Evolutionary conservation across 1,140 invertebrate genomes (phyloP).

Genomic region (Philopotamus ludificatus): DNA sequence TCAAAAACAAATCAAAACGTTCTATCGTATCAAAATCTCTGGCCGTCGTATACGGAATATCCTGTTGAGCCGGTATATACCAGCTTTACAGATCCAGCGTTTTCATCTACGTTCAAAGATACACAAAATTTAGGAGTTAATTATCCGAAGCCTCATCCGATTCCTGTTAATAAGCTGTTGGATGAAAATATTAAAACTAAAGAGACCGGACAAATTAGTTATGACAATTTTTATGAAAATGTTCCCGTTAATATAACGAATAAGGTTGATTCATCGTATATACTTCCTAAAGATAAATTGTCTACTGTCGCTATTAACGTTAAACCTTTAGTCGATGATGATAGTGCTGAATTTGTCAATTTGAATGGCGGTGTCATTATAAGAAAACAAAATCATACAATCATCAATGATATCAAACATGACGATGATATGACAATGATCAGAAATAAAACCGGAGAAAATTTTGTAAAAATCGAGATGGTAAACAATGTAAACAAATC

Average conservation of each 20-base stretch:
- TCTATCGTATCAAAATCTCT: constrained; percentile 14
- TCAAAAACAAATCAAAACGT: constrained; percentile 7
- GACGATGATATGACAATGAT: constrained; percentile 34
- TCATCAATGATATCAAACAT: constrained; percentile 18
- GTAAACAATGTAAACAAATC: constrained; percentile 42
- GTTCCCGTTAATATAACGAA: neutral
- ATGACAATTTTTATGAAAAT: constrained; percentile 16
- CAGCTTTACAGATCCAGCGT: constrained; percentile 64
- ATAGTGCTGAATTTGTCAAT: constrained; percentile 37
- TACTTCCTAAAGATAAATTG: constrained; percentile 53
- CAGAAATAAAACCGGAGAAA: constrained; percentile 28
- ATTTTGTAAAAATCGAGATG: constrained; percentile 43
- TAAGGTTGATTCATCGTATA: constrained; percentile 47
- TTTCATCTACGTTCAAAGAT: constrained; percentile 54
- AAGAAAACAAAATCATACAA: constrained; percentile 31
- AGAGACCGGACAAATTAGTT: constrained; percentile 15
- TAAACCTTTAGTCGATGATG: constrained; percentile 39
- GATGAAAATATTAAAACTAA: constrained; percentile 22
- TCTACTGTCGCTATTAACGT: constrained; percentile 53
- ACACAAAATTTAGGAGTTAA: constrained; percentile 56
- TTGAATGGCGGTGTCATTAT: constrained; percentile 48
- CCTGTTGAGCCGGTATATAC: constrained; percentile 61
- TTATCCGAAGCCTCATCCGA: constrained; percentile 60
- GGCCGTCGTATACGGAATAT: constrained; percentile 43
- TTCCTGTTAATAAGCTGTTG: constrained; percentile 67